phyloP scores from a whole-genome alignment of 2,888 invertebrate genomes.

The Imbricaverruca yamaguchii region DNA sequence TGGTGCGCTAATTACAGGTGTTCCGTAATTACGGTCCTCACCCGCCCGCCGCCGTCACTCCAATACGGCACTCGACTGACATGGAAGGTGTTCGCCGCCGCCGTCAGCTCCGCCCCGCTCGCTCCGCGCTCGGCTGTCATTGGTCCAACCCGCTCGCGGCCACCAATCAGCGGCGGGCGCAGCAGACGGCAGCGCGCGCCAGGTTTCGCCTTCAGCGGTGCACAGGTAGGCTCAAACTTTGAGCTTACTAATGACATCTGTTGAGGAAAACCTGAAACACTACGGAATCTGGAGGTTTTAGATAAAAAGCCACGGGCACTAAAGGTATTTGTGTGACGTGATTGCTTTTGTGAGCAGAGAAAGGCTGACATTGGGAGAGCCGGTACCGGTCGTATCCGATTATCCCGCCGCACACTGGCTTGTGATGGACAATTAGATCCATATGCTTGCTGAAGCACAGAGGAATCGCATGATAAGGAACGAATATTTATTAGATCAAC shows the following conservation, averaged over 20 bases:
- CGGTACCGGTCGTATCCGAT: too few species aligned
- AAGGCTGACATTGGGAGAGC: too few species aligned
- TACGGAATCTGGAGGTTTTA: too few species aligned
- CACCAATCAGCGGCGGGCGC: not conserved
- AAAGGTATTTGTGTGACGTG: too few species aligned
- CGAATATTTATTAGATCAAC: too few species aligned
- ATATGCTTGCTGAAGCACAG: too few species aligned
- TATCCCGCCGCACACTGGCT: too few species aligned
- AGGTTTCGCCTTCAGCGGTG: not conserved
- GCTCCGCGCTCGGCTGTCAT: not conserved
- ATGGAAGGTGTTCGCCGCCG: not conserved
- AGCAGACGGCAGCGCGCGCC: not conserved
- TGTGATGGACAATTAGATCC: too few species aligned
- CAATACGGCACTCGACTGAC: not conserved
- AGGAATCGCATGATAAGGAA: too few species aligned
- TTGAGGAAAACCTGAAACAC: not conserved
- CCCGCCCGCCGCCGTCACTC: not conserved
- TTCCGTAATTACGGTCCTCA: not conserved
- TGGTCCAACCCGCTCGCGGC: not conserved
- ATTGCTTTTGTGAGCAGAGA: too few species aligned
- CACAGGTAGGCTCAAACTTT: not conserved
- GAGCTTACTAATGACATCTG: not conserved
- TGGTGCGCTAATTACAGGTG: not conserved
- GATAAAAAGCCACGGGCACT: too few species aligned
- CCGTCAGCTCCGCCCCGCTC: not conserved